These are phyloP conservation scores for Anser cygnoides DNA, from an alignment of 2,113 vertebrate genomes.

Conservation along the genomic window DNA sequence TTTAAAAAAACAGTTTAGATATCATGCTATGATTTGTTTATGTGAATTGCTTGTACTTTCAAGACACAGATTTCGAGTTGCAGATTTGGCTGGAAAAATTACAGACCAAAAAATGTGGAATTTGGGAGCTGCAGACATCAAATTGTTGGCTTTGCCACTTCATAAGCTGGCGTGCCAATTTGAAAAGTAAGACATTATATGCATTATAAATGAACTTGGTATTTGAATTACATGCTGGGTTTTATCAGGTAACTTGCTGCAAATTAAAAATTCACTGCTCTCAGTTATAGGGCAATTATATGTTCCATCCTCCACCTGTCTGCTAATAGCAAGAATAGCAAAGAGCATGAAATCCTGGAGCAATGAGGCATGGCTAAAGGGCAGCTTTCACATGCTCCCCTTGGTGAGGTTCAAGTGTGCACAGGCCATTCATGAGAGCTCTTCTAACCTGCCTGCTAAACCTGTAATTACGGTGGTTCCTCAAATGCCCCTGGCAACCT, in stretches of 20 bases:
- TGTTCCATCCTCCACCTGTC: background rate
- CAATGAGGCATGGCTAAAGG: background rate
- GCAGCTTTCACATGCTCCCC: background rate
- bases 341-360: background rate
- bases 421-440: background rate
- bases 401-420: background rate
- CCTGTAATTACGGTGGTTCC: background rate
- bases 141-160: background rate
- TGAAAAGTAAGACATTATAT: background rate
- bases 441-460: rapidly evolving
- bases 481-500: background rate
- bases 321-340: background rate
- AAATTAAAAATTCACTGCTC: background rate
- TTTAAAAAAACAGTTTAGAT: background rate
- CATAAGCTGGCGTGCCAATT: background rate
- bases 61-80: background rate
- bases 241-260: background rate
- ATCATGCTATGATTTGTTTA: background rate
- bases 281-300: rapidly evolving
- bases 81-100: background rate
- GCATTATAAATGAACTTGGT: background rate
- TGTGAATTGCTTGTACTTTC: background rate
- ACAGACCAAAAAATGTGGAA: background rate
- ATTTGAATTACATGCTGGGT: background rate
- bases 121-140: background rate